These are phyloP conservation scores for Jacana jacana DNA, from an alignment of 2,113 vertebrate species.

Conservation along the genomic window DNA sequence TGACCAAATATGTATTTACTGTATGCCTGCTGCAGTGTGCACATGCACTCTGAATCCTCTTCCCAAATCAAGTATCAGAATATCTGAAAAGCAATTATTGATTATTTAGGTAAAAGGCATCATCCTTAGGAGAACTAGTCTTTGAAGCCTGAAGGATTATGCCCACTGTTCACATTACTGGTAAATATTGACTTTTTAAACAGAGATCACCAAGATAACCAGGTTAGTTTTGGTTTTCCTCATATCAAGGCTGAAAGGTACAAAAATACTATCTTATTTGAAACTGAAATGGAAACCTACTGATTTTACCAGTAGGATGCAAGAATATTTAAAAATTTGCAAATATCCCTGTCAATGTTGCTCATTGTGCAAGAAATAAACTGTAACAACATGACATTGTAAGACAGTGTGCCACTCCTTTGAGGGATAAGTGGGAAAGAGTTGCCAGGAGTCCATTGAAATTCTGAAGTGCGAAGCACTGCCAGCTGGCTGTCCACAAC, in stretches of 20 bases:
- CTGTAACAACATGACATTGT: background rate
- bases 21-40: background rate
- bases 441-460: background rate
- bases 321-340: background rate
- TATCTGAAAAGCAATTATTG: background rate
- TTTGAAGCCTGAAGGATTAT: background rate
- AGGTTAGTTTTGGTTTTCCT: background rate
- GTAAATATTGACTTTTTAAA: background rate
- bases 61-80: background rate
- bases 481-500: slow-evolving; percentile 56
- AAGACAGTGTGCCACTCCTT: background rate
- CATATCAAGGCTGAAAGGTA: background rate
- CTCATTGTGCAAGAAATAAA: background rate
- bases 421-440: background rate
- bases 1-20: background rate
- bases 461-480: background rate
- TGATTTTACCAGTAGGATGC: background rate
- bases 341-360: background rate
- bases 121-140: background rate
- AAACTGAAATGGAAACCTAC: background rate
- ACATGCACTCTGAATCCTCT: background rate
- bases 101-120: background rate
- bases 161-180: background rate
- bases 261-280: background rate
- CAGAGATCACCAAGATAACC: background rate